Conservation (phyloP, 2,113 vertebrate genomes). For the Myrmecophaga tridactyla region DNA sequence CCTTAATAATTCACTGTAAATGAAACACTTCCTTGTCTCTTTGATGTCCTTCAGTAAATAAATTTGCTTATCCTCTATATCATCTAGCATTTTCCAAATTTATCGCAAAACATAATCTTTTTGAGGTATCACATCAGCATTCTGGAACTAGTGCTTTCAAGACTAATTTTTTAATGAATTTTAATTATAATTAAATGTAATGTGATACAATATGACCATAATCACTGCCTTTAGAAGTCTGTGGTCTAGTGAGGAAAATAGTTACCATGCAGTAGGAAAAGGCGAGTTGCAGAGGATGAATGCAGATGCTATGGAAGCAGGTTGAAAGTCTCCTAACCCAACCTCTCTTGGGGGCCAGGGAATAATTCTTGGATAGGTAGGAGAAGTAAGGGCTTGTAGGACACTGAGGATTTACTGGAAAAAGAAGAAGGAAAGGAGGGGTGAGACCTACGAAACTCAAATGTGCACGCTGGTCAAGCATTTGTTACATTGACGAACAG, state of each 20-base stretch:
- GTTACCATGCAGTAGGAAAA: neutral
- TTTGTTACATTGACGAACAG: neutral
- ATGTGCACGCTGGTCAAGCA: neutral
- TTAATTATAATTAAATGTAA: neutral
- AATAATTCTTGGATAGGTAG: neutral
- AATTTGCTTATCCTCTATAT: neutral
- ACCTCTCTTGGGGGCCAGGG: fast-evolving
- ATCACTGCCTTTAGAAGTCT: fast-evolving
- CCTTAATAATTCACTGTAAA: neutral
- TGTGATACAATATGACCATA: too few relatives aligned
- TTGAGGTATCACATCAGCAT: neutral
- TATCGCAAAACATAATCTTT: neutral
- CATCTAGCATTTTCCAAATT: neutral
- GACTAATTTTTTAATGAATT: neutral
- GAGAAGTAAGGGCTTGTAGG: neutral
- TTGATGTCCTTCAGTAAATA: neutral
- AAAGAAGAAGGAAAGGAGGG: neutral
- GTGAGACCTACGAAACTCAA: neutral
- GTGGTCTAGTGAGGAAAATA: too few relatives aligned
- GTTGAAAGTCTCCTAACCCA: too few relatives aligned
- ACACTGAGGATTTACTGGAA: neutral
- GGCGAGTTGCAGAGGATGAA: fast-evolving
- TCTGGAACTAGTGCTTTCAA: neutral
- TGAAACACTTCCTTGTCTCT: neutral
- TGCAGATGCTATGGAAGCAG: neutral